Percentiles rank a stretch among this genome's conserved stretches.
phyloP scores from a whole-genome alignment of 2,113 vertebrate species.

The Melanotaenia duboulayi region DNA sequence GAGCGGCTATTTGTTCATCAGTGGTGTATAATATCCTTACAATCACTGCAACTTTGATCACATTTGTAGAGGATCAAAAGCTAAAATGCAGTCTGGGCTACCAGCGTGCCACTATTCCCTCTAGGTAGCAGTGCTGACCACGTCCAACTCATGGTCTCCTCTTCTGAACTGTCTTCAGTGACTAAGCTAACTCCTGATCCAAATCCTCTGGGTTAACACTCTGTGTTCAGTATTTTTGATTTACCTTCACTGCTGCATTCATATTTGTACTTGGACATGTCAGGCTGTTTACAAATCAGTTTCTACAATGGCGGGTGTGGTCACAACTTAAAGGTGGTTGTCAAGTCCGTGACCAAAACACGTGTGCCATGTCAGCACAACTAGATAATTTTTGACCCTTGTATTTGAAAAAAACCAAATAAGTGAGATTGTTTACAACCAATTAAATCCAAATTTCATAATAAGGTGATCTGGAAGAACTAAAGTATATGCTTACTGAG shows the following conservation, averaged over 20 bases:
- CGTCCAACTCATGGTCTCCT: too few species aligned
- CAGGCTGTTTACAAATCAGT: background rate
- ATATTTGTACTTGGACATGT: background rate
- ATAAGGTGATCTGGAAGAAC: background rate
- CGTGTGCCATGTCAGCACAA: background rate
- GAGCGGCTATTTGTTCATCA: constrained; percentile 8
- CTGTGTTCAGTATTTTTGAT: background rate
- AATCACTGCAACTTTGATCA: background rate
- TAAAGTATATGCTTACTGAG: background rate
- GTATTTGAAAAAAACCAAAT: background rate
- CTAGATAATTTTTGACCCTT: background rate
- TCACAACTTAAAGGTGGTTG: background rate
- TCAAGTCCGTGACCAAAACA: background rate
- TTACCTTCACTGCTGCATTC: constrained; percentile 4
- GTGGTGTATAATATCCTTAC: background rate
- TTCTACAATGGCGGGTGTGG: background rate
- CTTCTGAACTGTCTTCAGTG: too few species aligned
- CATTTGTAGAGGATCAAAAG: background rate
- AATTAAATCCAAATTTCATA: constrained; percentile 9
- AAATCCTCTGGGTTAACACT: background rate
- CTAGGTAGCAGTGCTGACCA: too few species aligned
- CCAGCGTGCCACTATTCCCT: too few species aligned
- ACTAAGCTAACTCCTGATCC: too few species aligned
- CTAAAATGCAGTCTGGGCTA: background rate
- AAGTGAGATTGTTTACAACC: background rate